Base-by-base conservation (phyloP, 2,888 invertebrate species). In the Chymomyza procnemis region DNA sequence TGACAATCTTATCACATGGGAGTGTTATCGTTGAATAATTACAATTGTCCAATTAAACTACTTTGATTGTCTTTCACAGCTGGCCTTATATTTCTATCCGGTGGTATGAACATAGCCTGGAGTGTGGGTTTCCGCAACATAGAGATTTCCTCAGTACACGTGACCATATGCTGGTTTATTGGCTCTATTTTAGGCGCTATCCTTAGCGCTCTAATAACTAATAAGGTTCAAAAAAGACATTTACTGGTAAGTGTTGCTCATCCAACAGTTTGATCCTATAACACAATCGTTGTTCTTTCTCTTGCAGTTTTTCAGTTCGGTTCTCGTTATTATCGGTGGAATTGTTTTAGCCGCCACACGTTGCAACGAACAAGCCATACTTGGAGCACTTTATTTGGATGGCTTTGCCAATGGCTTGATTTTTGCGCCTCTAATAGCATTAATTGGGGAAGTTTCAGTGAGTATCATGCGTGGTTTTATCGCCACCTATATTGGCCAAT, bases 391-490 rank as follows among this genome's bases (percentile, higher is more conserved):
- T 19, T 88, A 88, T 22, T 26, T 89, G 8, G 82, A 89, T 69
- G 89, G 89, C 9, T 74, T 79, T 30, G 89, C 86, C 4, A 79
- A 84, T 65, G 89, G 89, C 3, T 64, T 88, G n/a, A 70, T 79
- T 0, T 76, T 88, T n/a, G 85, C 81, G 0, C 76, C 88, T 1
- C 71, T 83, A 3, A 63, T 89, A 14, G 69, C 82, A 0, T 66
- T 88, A n/a, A 73, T 75, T 3, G 88, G 88, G 4, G 89, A 89
- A 55, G 71, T 85, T 54, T 54, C 79, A 0, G 76, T 68, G 6
- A 0, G 76, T 68, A 5, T 76, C 72, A 67, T 79, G 57, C 82
- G 88, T 14, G 89, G 88, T 9, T 69, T 74, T 34, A 64, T 79
- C 4, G 69, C 79, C 9, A 66, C 75, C 14, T 47, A 70, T 1